Evolutionary conservation across 2,113 vertebrate genomes (phyloP), one percentile per base, ranked within the genome.

Genomic region (Sinocyclocheilus maitianheensis): DNA sequence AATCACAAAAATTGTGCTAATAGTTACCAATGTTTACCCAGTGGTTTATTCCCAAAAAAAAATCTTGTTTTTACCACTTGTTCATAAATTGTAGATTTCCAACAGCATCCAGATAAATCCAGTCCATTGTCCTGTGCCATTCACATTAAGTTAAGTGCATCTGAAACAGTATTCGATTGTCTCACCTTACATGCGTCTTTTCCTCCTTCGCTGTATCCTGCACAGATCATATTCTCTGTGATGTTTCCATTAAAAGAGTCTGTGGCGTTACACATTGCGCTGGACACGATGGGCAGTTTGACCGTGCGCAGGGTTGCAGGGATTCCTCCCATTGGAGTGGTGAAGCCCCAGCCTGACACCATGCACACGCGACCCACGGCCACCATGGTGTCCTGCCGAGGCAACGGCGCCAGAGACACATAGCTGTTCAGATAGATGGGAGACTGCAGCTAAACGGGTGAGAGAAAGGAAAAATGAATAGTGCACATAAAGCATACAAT

Each of bases 261-360:
- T 0, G 91, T 94, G 91, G 90, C 91, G 92, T 96, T 96, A 86
- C 95, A 96, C 5, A 63, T 86, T 18, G 89, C 3, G 0, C 69
- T 43, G 11, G 95, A 92, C 22, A 96, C 78, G 20, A 96, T 93
- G 85, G 96, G 96, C 22, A 96, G 89, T 16, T 69, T 92, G 55
- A 95, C 94, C 0, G 94, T 95, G 48, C 89, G 92, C 16, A 96
- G 91, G 26, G 91, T 91, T 93, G 92, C 89, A 1, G 96, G 94
- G 16, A 94, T 90, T 0, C 93, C 88, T 0, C 93, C 93, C 0
- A 3, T 46, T 11, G 91, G 74, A 71, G 83, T 92, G 88, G 94
- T 95, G 89, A 91, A 94, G 8, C 96, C 96, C 95, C 95, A 96
- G 0, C 96, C 96, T 0, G 95, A 96, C 86, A 96, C 96, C 4